A percentile compares a stretch with the other conserved stretches of the same genome.
phyloP scores from a whole-genome alignment of 1,140 invertebrate species.

The Drosophila orosa region DNA sequence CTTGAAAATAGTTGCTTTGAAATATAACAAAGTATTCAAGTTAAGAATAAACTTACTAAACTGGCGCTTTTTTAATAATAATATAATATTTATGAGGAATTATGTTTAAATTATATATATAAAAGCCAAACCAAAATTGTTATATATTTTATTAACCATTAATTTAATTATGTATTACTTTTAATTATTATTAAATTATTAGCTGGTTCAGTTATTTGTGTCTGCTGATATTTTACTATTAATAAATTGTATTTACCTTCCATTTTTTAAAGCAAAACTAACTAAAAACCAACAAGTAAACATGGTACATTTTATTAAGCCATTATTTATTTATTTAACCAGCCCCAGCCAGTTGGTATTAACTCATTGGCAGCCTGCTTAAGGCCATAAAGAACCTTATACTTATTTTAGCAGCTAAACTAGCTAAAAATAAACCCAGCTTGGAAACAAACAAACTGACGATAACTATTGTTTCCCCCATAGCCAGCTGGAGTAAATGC shows the following conservation, averaged over 20 bases:
- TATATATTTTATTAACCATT: too few relatives aligned
- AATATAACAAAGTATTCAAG: too few relatives aligned
- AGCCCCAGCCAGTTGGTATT: not conserved
- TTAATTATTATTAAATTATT: not conserved
- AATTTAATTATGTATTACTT: too few relatives aligned
- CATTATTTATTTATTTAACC: not conserved
- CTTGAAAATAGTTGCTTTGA: too few relatives aligned
- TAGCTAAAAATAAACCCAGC: constrained; percentile 16
- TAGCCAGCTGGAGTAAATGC: not conserved
- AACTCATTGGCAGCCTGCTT: not conserved
- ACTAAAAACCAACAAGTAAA: too few relatives aligned
- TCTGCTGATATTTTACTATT: not conserved
- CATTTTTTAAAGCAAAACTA: not conserved
- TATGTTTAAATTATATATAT: too few relatives aligned
- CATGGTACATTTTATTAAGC: not conserved
- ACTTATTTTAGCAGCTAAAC: not conserved
- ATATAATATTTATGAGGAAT: too few relatives aligned
- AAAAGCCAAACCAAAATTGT: too few relatives aligned
- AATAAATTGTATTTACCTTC: not conserved
- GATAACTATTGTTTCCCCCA: not conserved
- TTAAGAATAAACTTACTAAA: too few relatives aligned
- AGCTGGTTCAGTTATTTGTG: not conserved
- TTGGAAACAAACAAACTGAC: constrained; percentile 2
- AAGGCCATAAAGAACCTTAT: not conserved
- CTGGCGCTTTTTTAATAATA: too few relatives aligned